Conservation (phyloP, 2,797 vertebrate species). For the Pseudotriccus pelzelni region DNA sequence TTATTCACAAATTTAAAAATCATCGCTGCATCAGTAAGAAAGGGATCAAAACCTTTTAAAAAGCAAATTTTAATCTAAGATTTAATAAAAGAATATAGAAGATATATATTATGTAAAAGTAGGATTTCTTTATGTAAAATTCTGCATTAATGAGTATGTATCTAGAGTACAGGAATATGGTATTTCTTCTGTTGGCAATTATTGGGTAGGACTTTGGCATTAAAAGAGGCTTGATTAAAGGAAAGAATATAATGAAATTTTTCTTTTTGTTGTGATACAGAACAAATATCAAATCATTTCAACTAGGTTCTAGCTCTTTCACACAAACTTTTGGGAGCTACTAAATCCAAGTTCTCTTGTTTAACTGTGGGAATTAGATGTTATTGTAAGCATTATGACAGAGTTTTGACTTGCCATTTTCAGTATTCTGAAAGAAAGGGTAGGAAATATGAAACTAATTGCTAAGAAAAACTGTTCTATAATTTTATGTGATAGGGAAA, state of each 20-base stretch:
- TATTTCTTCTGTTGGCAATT: neutral
- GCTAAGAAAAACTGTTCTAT: neutral
- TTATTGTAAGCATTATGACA: neutral
- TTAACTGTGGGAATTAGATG: neutral
- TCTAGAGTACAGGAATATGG: neutral
- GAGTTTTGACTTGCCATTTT: neutral
- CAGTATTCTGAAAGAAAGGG: neutral
- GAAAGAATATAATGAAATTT: neutral
- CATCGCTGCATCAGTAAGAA: neutral
- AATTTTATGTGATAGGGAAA: neutral
- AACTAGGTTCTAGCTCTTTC: neutral
- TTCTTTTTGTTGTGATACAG: neutral
- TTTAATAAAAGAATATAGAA: neutral
- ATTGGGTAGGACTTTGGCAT: neutral
- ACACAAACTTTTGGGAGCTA: neutral
- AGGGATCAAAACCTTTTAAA: neutral
- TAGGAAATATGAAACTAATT: neutral
- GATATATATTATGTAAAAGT: neutral
- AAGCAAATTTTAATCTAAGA: neutral
- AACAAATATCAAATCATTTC: neutral
- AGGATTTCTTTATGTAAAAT: neutral
- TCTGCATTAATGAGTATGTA: neutral
- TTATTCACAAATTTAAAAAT: slow-evolving; percentile 11
- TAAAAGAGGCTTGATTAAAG: neutral
- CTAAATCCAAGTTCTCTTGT: neutral